Conservation (phyloP, 2,113 vertebrate genomes). For the Planiliza haematocheilus region DNA sequence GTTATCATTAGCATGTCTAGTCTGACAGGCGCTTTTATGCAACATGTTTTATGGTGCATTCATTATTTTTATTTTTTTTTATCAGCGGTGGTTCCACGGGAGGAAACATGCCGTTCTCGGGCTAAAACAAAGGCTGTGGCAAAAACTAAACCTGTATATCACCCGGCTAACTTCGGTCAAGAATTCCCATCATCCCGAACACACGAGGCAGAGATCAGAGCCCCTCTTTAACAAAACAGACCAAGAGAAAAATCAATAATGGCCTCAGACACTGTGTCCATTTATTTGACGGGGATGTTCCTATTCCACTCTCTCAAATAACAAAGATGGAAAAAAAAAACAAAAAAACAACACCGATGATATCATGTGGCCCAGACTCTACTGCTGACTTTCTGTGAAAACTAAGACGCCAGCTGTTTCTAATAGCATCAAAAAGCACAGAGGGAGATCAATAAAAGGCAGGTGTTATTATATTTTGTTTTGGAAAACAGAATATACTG, state of each 20-base stretch:
- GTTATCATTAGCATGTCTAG: not conserved
- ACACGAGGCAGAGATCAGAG: conserved; percentile 14
- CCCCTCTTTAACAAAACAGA: conserved; percentile 66
- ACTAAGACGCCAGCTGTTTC: conserved; percentile 19
- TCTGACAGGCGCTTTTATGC: not conserved
- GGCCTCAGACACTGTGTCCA: conserved; percentile 60
- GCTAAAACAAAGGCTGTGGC: not conserved
- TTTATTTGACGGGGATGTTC: conserved; percentile 69
- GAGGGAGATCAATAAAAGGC: not conserved
- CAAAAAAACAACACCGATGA: conserved; percentile 24
- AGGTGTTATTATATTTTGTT: conserved; percentile 3
- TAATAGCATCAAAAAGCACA: conserved; percentile 6
- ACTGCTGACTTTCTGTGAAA: conserved; percentile 30
- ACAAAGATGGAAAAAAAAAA: conserved; percentile 43
- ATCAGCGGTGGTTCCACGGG: not conserved
- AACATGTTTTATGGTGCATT: not conserved
- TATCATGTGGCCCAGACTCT: conserved; percentile 25
- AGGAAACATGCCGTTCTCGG: not conserved
- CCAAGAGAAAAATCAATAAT: conserved; percentile 72
- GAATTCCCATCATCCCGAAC: conserved; percentile 15
- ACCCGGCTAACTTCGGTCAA: not conserved
- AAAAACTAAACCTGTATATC: conserved; percentile 21
- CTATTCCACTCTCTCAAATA: conserved; percentile 66
- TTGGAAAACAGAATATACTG: not conserved
- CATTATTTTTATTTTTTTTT: not conserved